A percentile compares a stretch with the other conserved stretches of the same genome.
Conservation (phyloP, 2,113 vertebrate genomes). For the Alces alces region DNA sequence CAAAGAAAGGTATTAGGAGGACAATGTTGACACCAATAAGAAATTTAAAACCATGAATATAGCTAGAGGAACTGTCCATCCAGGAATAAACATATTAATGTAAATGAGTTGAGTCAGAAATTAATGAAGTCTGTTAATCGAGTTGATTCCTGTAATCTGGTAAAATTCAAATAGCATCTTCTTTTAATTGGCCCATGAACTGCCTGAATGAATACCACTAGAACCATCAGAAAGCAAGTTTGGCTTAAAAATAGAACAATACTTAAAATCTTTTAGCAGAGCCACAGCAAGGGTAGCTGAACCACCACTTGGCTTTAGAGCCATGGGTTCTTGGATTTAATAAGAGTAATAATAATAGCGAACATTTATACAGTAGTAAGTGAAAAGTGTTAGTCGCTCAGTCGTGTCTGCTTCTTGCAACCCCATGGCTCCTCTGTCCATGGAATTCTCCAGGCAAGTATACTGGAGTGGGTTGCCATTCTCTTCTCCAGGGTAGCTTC, state of each 20-base stretch:
- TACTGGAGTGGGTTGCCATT: not conserved
- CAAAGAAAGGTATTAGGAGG: slow-evolving; percentile 29
- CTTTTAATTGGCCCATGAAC: not conserved
- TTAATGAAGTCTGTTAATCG: slow-evolving; percentile 40
- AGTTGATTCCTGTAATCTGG: slow-evolving; percentile 28
- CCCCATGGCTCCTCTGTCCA: not conserved
- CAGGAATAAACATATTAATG: slow-evolving; percentile 27
- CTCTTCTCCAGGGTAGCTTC: not conserved
- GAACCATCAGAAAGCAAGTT: not conserved
- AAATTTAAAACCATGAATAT: slow-evolving; percentile 31
- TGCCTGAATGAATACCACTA: not conserved
- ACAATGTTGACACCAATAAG: slow-evolving; percentile 42
- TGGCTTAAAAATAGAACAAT: slow-evolving; percentile 10
- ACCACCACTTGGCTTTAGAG: not conserved
- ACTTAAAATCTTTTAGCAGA: slow-evolving; percentile 29
- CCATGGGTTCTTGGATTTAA: not conserved
- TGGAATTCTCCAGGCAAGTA: not conserved
- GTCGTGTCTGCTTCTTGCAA: not conserved
- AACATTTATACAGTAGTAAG: not conserved
- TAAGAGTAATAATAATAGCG: not conserved
- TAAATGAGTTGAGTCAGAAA: slow-evolving; percentile 51
- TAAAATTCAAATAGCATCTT: slow-evolving; percentile 47
- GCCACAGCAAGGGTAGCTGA: not conserved
- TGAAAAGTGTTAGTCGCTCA: not conserved
- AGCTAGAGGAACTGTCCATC: slow-evolving; percentile 22